These are phyloP conservation scores for Archips crataeganus DNA, from an alignment of 2,888 invertebrate species.

Conservation along the genomic window DNA sequence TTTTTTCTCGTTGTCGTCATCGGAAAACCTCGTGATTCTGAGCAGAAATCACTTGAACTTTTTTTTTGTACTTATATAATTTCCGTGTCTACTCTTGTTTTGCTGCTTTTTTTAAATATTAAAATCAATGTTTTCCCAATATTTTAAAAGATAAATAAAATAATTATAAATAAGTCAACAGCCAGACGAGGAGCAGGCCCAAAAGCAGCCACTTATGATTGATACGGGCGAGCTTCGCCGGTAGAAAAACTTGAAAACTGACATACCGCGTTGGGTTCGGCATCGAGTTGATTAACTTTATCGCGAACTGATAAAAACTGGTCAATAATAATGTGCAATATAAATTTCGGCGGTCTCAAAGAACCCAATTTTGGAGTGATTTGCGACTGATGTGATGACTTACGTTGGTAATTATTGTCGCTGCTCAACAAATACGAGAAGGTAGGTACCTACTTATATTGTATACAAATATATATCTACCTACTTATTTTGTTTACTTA, in stretches of 20 bases:
- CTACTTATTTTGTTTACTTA: no score
- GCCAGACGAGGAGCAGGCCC: slow-evolving; percentile 9
- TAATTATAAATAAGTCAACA: neutral
- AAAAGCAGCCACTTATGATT: slow-evolving; percentile 78
- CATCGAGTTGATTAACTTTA: slow-evolving; percentile 47
- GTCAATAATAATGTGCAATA: slow-evolving; percentile 16
- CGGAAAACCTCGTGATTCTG: no score
- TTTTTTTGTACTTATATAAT: no score
- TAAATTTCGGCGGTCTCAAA: slow-evolving; percentile 17
- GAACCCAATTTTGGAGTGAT: neutral
- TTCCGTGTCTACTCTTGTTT: neutral
- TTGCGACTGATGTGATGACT: slow-evolving; percentile 1
- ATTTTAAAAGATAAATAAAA: neutral
- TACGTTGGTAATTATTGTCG: neutral
- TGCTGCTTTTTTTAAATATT: neutral
- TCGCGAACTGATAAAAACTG: slow-evolving; percentile 31
- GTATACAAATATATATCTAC: no score
- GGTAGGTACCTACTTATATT: no score
- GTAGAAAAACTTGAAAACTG: slow-evolving; percentile 65
- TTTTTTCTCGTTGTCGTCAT: no score
- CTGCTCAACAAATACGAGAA: neutral
- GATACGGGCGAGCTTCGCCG: slow-evolving; percentile 69
- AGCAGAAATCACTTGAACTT: no score
- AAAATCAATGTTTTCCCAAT: neutral
- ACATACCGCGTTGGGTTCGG: slow-evolving; percentile 59